These are phyloP conservation scores for Cephus cinctus DNA, from an alignment of 1,140 invertebrate genomes.

Conservation along the genomic window DNA sequence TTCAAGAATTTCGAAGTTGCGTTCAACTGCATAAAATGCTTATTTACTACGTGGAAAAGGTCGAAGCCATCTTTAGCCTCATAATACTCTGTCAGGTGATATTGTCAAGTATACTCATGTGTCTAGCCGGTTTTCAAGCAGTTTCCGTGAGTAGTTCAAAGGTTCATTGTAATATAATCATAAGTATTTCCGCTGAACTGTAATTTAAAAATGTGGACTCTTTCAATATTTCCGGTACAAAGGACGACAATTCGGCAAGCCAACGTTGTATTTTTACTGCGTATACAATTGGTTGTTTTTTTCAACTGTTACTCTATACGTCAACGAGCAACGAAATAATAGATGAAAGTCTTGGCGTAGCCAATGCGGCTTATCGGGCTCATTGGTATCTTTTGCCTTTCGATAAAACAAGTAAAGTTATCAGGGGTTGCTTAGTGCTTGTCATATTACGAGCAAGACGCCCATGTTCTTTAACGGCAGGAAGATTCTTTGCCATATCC, in stretches of 20 bases:
- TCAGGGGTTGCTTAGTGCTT: neutral
- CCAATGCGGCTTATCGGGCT: neutral
- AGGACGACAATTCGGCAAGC: neutral
- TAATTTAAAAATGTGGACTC: no score
- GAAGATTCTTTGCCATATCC: neutral
- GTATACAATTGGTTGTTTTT: neutral
- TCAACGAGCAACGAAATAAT: conserved; percentile 2
- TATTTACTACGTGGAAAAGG: neutral
- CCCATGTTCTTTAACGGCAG: neutral
- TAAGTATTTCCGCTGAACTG: no score
- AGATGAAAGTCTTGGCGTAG: neutral
- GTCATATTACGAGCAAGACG: neutral
- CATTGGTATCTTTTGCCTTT: neutral
- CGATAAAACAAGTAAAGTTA: neutral
- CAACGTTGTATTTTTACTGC: neutral
- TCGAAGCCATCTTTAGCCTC: neutral
- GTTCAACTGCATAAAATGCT: neutral
- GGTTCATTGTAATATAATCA: no score
- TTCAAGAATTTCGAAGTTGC: neutral
- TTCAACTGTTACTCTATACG: neutral
- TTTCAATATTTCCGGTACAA: no score
- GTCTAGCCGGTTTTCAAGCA: neutral
- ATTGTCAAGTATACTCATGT: neutral
- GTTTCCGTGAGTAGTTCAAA: no score
- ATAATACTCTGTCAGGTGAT: neutral